Percentiles rank a stretch among this genome's conserved stretches.
These are phyloP conservation scores for Cotesia typhae DNA, from an alignment of 1,140 invertebrate species.

Conservation along the genomic window DNA sequence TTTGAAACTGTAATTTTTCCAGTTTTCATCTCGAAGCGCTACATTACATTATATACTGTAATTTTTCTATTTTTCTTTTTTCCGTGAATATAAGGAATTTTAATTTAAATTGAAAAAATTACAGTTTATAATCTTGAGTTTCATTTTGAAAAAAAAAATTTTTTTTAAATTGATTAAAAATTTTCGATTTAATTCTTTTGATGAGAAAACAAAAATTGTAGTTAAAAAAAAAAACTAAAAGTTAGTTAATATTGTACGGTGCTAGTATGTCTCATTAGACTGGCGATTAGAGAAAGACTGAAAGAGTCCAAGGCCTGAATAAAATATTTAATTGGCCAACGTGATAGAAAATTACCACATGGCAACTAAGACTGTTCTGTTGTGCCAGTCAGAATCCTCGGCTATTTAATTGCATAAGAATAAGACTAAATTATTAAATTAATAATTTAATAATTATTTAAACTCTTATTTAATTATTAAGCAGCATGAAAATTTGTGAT, in stretches of 20 bases:
- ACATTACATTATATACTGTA: neutral
- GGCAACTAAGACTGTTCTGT: conserved; percentile 7
- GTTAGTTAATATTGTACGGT: neutral
- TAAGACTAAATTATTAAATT: conserved; percentile 8
- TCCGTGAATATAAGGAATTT: neutral
- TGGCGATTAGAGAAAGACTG: conserved; percentile 4
- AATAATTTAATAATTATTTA: neutral
- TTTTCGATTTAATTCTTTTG: too few species aligned
- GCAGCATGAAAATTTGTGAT: neutral
- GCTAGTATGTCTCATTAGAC: conserved; percentile 7
- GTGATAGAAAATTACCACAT: conserved; percentile 2
- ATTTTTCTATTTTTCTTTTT: neutral
- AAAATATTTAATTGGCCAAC: neutral
- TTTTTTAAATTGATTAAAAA: too few species aligned
- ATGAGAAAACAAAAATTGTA: too few species aligned
- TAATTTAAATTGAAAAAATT: too few species aligned
- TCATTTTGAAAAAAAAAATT: too few species aligned
- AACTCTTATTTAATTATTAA: too few species aligned
- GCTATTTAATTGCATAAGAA: conserved; percentile 1
- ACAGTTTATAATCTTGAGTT: too few species aligned
- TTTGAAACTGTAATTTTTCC: too few species aligned
- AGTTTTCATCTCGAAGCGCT: neutral
- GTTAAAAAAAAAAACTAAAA: too few species aligned
- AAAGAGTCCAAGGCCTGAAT: conserved; percentile 9
- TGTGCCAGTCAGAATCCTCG: conserved; percentile 1